phyloP scores from a whole-genome alignment of 2,888 invertebrate genomes.

The Busseola fusca region DNA sequence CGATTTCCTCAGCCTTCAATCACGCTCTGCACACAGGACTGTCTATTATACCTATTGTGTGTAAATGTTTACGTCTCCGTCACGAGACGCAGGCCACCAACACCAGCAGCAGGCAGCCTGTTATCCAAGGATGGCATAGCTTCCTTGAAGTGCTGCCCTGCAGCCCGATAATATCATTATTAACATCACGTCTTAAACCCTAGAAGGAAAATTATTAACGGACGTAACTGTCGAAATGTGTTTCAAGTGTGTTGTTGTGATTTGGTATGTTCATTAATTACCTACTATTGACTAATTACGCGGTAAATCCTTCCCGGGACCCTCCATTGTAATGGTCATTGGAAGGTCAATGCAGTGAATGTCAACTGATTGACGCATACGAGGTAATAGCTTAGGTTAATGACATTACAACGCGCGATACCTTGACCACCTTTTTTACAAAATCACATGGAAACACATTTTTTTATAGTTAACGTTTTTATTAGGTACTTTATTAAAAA shows the following conservation, averaged over 20 bases:
- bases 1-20: not conserved
- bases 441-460: not conserved
- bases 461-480: not conserved
- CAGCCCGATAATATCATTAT: not conserved
- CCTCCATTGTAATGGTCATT: not conserved
- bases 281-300: not conserved
- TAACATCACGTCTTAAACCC: not conserved
- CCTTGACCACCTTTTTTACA: constrained; percentile 42
- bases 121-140: not conserved
- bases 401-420: constrained; percentile 27
- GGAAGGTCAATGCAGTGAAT: constrained; percentile 36
- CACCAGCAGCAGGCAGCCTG: not conserved
- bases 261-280: not conserved
- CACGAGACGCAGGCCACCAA: not conserved
- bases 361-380: constrained; percentile 25
- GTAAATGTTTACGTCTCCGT: not conserved
- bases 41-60: not conserved
- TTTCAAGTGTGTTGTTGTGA: not conserved
- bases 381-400: constrained; percentile 33
- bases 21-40: not conserved
- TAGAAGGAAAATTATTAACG: not conserved
- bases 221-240: not conserved
- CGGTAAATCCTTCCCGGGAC: not conserved
- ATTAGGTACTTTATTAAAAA: not conserved
- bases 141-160: not conserved